Evolutionary conservation across 2,113 vertebrate genomes (phyloP), one percentile per base, ranked within the genome.

Genomic region (Poecilia latipinna): DNA sequence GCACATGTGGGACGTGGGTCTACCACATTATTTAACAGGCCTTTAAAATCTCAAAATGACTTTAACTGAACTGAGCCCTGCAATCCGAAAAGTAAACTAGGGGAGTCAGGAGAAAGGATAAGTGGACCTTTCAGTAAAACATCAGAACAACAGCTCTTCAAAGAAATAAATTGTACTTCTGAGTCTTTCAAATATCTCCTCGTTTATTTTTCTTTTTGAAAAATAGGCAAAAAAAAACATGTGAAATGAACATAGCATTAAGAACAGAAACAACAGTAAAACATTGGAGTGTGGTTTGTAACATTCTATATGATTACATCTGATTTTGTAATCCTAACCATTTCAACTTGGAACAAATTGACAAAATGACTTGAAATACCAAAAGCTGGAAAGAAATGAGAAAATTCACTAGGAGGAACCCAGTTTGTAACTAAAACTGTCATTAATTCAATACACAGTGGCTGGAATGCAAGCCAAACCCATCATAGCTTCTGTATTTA

Each of bases 181-280:
- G 32, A 82, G 28, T 26, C 71, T 62, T 26, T 37, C 63, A 33
- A 35, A 75, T 64, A 22, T 29, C 5, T 54, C 63, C 28, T 37
- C 12, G 13, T 87, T 86, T 75, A 86, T 83, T 89, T 74, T 33
- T 4, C 26, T 65, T 82, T 62, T 75, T 24, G 12, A 78, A 69
- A 75, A 77, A 19, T n/a, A 75, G 28, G 76, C 24, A 85, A 29
- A 11, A 71, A 71, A 10, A 65, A n/a, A 63, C 26, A 17, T 64
- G 66, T 68, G 51, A 82, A 70, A 80, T 48, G 1, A 65, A 78
- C 35, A 88, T 10, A 60, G 72, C 13, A 76, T 74, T 54, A 72
- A 65, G 17, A 73, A 82, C 48, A 74, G 15, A 63, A 44, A 67
- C n/a, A 29, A n/a, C 74, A 82, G 32, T 3, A 73, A 83, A 35